Conservation (phyloP, 2,888 invertebrate genomes). For the Temnothorax unifasciatus region DNA sequence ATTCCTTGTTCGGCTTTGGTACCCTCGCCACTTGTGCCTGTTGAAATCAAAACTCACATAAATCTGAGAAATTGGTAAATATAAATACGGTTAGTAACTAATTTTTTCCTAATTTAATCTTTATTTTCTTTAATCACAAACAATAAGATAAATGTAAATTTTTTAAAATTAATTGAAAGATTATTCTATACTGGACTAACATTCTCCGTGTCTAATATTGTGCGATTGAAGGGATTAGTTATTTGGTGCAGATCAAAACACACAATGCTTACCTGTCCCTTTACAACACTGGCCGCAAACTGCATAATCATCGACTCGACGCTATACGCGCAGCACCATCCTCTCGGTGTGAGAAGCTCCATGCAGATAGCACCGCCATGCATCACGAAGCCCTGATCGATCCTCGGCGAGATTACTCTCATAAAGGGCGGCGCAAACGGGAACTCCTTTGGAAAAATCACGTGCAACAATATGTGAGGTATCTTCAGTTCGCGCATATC, state of each 20-base stretch:
- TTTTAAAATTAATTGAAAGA: background rate
- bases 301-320: conserved; percentile 96
- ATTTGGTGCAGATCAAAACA: background rate
- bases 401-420: conserved; percentile 90
- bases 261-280: conserved; percentile 89
- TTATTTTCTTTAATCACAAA: background rate
- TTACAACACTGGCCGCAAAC: conserved; percentile 95
- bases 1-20: conserved; percentile 92
- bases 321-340: conserved; percentile 96
- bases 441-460: conserved; percentile 95
- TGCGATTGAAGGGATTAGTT: background rate
- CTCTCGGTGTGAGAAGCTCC: conserved; percentile 94
- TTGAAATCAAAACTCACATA: conserved; percentile 25
- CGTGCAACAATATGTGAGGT: conserved; percentile 91
- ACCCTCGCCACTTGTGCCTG: conserved; percentile 93
- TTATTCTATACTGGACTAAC: background rate
- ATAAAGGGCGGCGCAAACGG: conserved; percentile 95
- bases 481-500: conserved; percentile 93
- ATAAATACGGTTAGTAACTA: background rate
- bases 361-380: conserved; percentile 96
- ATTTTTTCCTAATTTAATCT: background rate
- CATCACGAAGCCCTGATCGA: conserved; percentile 96
- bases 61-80: background rate
- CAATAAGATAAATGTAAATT: background rate
- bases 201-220: background rate